These are phyloP conservation scores for Venturia canescens DNA, from an alignment of 1,140 invertebrate species.

Conservation along the genomic window DNA sequence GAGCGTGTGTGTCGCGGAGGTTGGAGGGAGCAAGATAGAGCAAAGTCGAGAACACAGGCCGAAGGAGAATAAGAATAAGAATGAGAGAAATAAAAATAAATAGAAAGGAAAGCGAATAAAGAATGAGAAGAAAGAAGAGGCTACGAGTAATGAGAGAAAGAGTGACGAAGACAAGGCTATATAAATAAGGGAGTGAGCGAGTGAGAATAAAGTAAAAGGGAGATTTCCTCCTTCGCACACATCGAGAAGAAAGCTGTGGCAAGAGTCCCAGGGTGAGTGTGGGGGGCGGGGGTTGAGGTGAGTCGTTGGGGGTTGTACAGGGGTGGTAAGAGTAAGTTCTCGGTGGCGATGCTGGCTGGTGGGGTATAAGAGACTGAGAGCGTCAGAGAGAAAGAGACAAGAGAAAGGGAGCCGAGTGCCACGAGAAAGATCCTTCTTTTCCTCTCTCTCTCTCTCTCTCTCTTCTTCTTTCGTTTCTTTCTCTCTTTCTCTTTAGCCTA, in stretches of 20 bases:
- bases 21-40: neutral
- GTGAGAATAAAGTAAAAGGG: constrained; percentile 23
- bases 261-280: neutral
- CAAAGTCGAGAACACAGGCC: neutral
- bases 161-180: constrained; percentile 1
- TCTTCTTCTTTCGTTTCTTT: constrained; percentile 47
- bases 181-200: constrained; percentile 14
- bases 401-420: constrained; percentile 47
- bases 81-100: constrained; percentile 21
- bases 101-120: too few relatives aligned
- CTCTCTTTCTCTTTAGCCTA: constrained; percentile 63
- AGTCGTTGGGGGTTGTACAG: constrained; percentile 33
- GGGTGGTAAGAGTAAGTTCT: constrained; percentile 21
- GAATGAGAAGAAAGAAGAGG: constrained; percentile 22
- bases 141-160: constrained; percentile 36
- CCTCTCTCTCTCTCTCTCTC: neutral
- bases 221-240: neutral
- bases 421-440: constrained; percentile 42
- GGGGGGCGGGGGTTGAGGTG: constrained; percentile 55
- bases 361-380: constrained; percentile 43
- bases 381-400: constrained; percentile 44
- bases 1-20: neutral
- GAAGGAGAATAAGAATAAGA: constrained; percentile 5
- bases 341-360: constrained; percentile 27
- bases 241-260: constrained; percentile 23